phyloP scores from a whole-genome alignment of 2,888 invertebrate genomes.

The Branchellion lobata region DNA sequence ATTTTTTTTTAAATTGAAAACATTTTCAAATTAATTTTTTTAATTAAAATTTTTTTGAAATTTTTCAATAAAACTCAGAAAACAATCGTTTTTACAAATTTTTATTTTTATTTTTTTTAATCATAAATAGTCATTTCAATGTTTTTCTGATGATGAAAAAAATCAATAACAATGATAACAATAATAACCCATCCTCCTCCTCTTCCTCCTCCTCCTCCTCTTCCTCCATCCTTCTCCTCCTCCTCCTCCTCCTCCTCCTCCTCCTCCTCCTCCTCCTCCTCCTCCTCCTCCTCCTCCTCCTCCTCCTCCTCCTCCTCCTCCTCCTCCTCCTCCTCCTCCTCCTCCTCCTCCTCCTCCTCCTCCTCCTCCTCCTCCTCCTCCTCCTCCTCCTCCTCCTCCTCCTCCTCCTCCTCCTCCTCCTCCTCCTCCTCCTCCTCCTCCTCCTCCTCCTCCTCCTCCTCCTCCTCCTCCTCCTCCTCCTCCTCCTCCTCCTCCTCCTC shows the following conservation, averaged over 20 bases:
- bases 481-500: neutral
- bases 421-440: conserved; percentile 1
- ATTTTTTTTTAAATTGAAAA: no score
- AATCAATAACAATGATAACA: no score
- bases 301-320: conserved; percentile 47
- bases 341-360: conserved; percentile 6
- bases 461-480: conserved; percentile 2
- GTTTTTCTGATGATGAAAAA: no score
- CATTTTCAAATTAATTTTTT: no score
- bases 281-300: conserved; percentile 47
- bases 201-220: no score
- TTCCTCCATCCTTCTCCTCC: no score
- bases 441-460: conserved; percentile 1
- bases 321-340: conserved; percentile 34
- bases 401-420: conserved; percentile 1
- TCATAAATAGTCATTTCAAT: no score
- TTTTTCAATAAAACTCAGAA: no score
- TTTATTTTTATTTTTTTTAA: no score
- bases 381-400: conserved; percentile 5
- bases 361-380: conserved; percentile 1
- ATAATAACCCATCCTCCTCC: no score
- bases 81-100: no score
- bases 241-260: conserved; percentile 48
- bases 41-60: no score
- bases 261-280: conserved; percentile 48